These are phyloP conservation scores for Trichoplusia ni DNA, from an alignment of 1,140 invertebrate genomes.

Conservation along the genomic window DNA sequence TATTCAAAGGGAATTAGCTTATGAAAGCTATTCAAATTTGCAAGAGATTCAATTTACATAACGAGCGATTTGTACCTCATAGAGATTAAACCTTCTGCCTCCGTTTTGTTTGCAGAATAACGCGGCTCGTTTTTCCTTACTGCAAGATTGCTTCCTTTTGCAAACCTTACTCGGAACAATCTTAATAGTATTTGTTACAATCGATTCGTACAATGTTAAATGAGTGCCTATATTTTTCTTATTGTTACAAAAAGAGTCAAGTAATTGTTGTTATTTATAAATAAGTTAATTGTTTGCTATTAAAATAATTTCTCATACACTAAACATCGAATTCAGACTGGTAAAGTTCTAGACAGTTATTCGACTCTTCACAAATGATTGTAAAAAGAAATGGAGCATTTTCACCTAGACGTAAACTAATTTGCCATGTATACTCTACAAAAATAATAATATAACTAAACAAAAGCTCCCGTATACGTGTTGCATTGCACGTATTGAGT, in stretches of 20 bases:
- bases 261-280: too few species aligned
- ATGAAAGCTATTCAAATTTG: constrained; percentile 77
- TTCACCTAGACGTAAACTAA: too few species aligned
- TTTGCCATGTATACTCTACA: too few species aligned
- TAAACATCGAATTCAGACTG: too few species aligned
- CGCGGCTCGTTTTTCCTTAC: constrained; percentile 30
- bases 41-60: constrained; percentile 79
- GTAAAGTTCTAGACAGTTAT: too few species aligned
- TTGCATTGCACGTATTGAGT: neutral
- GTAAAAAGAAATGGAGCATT: too few species aligned
- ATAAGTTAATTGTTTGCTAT: too few species aligned
- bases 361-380: too few species aligned
- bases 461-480: too few species aligned
- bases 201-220: constrained; percentile 25
- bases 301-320: too few species aligned
- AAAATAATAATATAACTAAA: too few species aligned
- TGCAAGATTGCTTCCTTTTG: constrained; percentile 12
- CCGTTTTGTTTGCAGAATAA: constrained; percentile 51
- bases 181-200: constrained; percentile 24
- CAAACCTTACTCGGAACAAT: constrained; percentile 11
- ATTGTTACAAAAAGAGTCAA: too few species aligned
- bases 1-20: constrained; percentile 70
- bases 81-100: constrained; percentile 72
- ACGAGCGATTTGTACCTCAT: constrained; percentile 77
- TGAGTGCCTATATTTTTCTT: neutral